Conservation (phyloP, 1,140 invertebrate genomes). For the Anagrus nilaparvatae region DNA sequence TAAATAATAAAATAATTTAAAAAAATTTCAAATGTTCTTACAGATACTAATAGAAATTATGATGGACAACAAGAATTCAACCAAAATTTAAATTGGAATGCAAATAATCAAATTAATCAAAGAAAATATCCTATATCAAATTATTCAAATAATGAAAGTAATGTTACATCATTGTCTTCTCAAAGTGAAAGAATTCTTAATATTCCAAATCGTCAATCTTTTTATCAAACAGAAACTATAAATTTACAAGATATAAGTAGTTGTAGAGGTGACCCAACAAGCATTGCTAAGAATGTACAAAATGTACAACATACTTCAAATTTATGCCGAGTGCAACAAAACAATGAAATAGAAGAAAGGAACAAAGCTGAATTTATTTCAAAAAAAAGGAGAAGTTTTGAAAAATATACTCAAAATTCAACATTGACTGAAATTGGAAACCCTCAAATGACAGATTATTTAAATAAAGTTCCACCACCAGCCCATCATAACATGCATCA, state of each 20-base stretch:
- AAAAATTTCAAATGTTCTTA: too few relatives aligned
- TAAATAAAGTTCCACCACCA: slow-evolving; percentile 55
- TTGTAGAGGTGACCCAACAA: slow-evolving; percentile 63
- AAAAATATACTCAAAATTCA: slow-evolving; percentile 32
- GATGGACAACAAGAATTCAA: too few relatives aligned
- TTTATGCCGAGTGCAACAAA: slow-evolving; percentile 7
- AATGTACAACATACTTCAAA: slow-evolving; percentile 48
- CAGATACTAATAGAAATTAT: too few relatives aligned
- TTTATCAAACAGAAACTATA: slow-evolving; percentile 48
- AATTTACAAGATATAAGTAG: slow-evolving; percentile 58
- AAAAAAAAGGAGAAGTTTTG: slow-evolving; percentile 33
- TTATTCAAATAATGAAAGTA: too few relatives aligned
- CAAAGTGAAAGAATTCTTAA: slow-evolving; percentile 33
- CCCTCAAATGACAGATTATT: slow-evolving; percentile 46
- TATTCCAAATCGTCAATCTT: slow-evolving; percentile 36
- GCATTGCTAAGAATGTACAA: slow-evolving; percentile 62
- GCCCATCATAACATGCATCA: slow-evolving; percentile 52
- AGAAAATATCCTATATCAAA: too few relatives aligned
- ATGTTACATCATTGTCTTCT: slow-evolving; percentile 28
- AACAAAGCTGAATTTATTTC: slow-evolving; percentile 21
- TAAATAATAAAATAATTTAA: too few relatives aligned
- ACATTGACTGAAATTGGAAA: slow-evolving; percentile 40
- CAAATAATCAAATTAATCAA: too few relatives aligned
- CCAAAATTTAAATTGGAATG: too few relatives aligned
- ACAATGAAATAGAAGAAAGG: slow-evolving; percentile 28